Percentiles rank a stretch among this genome's conserved stretches.
phyloP scores from a whole-genome alignment of 1,140 invertebrate genomes.

The Drosophila takahashii region DNA sequence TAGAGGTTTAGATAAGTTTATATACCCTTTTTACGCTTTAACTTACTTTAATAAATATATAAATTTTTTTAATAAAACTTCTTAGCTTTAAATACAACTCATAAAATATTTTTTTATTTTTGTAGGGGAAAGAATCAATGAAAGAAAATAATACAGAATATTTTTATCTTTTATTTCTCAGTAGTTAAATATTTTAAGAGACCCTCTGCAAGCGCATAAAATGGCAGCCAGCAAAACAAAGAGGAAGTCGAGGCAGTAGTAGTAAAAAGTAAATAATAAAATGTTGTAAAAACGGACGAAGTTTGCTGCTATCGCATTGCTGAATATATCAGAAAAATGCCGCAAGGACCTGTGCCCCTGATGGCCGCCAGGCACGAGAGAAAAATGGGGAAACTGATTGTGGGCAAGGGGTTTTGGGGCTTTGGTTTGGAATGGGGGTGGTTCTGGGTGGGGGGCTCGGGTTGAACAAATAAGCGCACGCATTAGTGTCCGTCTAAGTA shows the following conservation, averaged over 20 bases:
- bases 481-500: conserved; percentile 79
- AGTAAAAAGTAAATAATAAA: conserved; percentile 75
- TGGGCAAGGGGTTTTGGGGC: conserved; percentile 13
- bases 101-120: too few species aligned
- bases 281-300: conserved; percentile 61
- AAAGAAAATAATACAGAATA: too few species aligned
- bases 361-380: conserved; percentile 64
- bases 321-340: conserved; percentile 58
- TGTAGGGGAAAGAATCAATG: too few species aligned
- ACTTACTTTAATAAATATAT: too few species aligned
- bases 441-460: background rate
- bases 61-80: too few species aligned
- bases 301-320: conserved; percentile 47
- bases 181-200: background rate
- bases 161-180: too few species aligned
- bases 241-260: conserved; percentile 23
- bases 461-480: conserved; percentile 77
- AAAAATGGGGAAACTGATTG: conserved; percentile 15
- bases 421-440: too few species aligned
- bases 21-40: conserved; percentile 2
- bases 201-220: conserved; percentile 2
- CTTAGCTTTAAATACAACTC: too few species aligned
- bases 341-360: conserved; percentile 46
- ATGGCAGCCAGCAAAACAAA: conserved; percentile 15
- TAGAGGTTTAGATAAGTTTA: background rate